Percentiles rank a stretch among this genome's conserved stretches.
These are phyloP conservation scores for Artibeus lituratus DNA, from an alignment of 2,797 vertebrate genomes.

Conservation along the genomic window DNA sequence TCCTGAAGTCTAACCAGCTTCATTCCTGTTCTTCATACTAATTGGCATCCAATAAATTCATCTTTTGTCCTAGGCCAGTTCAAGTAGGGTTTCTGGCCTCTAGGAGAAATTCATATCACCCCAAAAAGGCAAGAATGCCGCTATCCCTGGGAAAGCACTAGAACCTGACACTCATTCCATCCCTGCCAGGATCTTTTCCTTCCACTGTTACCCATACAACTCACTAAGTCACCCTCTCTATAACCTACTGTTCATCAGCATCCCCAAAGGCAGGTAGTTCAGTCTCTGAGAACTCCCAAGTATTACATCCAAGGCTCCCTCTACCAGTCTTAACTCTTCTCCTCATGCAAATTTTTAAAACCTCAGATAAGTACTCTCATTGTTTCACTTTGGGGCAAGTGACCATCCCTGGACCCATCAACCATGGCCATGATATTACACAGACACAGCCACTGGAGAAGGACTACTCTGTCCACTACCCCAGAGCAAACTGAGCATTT, in stretches of 20 bases:
- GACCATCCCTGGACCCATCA: neutral
- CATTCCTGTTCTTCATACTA: neutral
- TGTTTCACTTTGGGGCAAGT: slow-evolving; percentile 14
- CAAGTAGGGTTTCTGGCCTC: neutral
- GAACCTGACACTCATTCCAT: neutral
- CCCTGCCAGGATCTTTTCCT: neutral
- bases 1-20: neutral
- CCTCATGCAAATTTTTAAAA: slow-evolving; percentile 8
- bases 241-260: neutral
- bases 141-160: neutral
- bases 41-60: neutral
- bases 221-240: neutral
- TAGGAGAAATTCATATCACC: neutral
- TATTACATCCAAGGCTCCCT: neutral
- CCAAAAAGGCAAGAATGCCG: neutral
- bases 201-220: neutral
- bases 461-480: neutral
- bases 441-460: neutral
- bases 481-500: neutral
- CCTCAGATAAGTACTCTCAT: neutral
- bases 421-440: neutral
- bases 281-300: slow-evolving; percentile 6
- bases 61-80: neutral
- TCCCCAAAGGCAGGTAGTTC: neutral
- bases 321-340: neutral